Base-by-base conservation (phyloP, 1,140 invertebrate genomes). In the Condylostylus longicornis region DNA sequence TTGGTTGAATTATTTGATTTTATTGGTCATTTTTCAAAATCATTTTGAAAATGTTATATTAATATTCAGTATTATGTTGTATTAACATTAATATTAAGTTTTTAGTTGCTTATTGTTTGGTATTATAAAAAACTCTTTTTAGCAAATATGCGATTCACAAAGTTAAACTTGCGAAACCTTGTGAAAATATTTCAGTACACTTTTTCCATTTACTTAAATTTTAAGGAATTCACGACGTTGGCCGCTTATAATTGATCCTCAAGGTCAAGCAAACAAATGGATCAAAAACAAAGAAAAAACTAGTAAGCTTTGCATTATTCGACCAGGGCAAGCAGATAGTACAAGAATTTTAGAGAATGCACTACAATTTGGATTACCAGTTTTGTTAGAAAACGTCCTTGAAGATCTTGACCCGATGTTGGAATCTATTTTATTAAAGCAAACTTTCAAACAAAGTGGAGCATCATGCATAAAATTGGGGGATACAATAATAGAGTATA, bases 161-260 rank as follows among this genome's bases (percentile, higher is more conserved):
- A n/a, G n/a, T n/a, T n/a, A n/a, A n/a, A n/a, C n/a, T n/a, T n/a
- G n/a, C n/a, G n/a, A n/a, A n/a, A n/a, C n/a, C n/a, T n/a, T n/a
- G n/a, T n/a, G n/a, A n/a, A n/a, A n/a, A n/a, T n/a, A n/a, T n/a
- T n/a, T 18, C 17, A 35, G 20, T 17, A 14, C 8, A 18, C 22
- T 30, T 42, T 40, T 53, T 23, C 15, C 39, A 13, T 27, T 29
- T 32, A 25, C 5, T 23, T 18, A 19, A 18, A 17, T 29, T 19
- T 21, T 41, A 36, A 84, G 81, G 54, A 80, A 81, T 54, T 74
- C 87, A 4, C 71, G 82, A 42, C 71, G 88, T 43, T 87, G 85
- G 80, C 83, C 89, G 0, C 54, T 96, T 13, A 85, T 95, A 76
- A 91, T 96, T 48, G 91, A 96, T 66, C 90, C 90, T 0, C 88